Evolutionary conservation across 2,113 vertebrate genomes (phyloP), one percentile per base, ranked within the genome.

Genomic region (Albula goreensis): DNA sequence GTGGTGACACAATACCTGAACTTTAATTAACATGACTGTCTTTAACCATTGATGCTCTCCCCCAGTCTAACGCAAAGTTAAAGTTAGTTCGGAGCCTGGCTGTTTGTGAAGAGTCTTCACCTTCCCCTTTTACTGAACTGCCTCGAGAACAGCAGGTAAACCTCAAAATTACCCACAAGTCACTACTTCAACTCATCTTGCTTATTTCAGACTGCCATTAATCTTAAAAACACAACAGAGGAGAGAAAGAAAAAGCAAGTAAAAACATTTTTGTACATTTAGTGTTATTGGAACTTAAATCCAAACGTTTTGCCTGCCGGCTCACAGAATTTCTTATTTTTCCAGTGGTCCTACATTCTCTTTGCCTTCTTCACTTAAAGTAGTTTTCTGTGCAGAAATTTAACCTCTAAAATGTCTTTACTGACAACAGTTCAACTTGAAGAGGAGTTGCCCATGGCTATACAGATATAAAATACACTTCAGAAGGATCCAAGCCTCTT

Each of bases 71-170:
- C 94, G 95, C 97, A 96, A 99, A 97, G 96, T 97, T 99, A 97
- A 99, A 99, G 96, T 97, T 99, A 94, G 97, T 99, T 95, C 97
- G 98, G 96, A 99, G 98, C 97, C 97, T 99, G 97, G 98, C 98
- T 90, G 97, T 99, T 89, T 99, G 98, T 92, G 98, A 99, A 96
- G 98, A 99, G 93, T 97, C 98, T 91, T 97, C 97, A 94, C 98
- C 98, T 94, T 96, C 95, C 92, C 94, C 96, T 90, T 95, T 96
- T 92, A 93, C 97, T 94, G 97, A 99, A 94, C 96, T 96, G 94
- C 94, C 96, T 91, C 96, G 92, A 95, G 96, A 97, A 87, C 93
- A 96, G 91, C 97, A 99, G 98, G 98, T 99, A 99, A 98, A 91
- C 78, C 8, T 2, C 87, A 84, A 22, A 22, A 66, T 41, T 60